phyloP scores from a whole-genome alignment of 2,113 vertebrate species.

The Puntigrus tetrazona region DNA sequence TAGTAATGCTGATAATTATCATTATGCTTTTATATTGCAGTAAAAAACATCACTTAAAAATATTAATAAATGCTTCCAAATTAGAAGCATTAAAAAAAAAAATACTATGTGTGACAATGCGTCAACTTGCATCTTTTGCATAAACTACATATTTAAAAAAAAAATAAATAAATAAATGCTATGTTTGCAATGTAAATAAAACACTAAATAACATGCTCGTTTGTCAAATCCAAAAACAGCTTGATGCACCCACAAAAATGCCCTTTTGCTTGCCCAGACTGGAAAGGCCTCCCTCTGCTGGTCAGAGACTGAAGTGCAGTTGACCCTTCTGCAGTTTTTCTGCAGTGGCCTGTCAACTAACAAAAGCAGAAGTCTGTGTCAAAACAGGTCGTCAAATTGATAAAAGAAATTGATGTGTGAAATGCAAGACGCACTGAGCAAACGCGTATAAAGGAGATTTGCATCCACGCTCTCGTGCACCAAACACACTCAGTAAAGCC shows the following conservation, averaged over 20 bases:
- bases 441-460: neutral
- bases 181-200: neutral
- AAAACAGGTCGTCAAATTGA: constrained; percentile 52
- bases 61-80: neutral
- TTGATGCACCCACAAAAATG: neutral
- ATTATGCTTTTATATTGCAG: neutral
- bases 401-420: neutral
- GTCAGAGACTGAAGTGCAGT: constrained; percentile 57
- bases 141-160: neutral
- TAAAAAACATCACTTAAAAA: neutral
- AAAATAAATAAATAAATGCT: too few relatives aligned
- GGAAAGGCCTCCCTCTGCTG: constrained; percentile 70
- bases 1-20: neutral
- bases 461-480: constrained; percentile 1
- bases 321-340: constrained; percentile 63
- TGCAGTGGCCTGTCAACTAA: constrained; percentile 62
- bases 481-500: constrained; percentile 37
- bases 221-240: neutral
- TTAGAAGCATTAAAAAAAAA: neutral
- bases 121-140: neutral
- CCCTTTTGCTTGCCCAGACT: constrained; percentile 16
- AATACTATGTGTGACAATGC: neutral
- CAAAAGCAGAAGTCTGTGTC: constrained; percentile 68
- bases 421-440: neutral
- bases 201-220: neutral